Conservation (phyloP, 2,888 invertebrate species). For the Pasiphila rectangulata region DNA sequence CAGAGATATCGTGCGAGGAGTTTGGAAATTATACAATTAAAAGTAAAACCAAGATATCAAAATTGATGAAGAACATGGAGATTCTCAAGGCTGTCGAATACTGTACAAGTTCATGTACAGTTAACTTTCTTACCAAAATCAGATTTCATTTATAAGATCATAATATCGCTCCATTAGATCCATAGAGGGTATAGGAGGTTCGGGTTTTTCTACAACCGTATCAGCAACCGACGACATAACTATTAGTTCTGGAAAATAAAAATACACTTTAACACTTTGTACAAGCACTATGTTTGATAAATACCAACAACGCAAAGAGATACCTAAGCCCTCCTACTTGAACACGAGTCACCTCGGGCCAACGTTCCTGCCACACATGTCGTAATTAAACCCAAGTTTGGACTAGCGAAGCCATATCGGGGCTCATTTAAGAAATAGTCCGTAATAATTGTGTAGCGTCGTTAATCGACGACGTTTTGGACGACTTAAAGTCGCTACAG, state of each 20-base stretch:
- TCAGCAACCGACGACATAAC: conserved; percentile 66
- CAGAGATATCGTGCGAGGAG: conserved; percentile 14
- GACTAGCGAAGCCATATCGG: no score
- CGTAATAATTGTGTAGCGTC: no score
- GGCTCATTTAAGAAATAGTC: no score
- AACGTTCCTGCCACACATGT: no score
- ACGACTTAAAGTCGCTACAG: no score
- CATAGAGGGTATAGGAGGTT: conserved; percentile 61
- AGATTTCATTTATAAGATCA: conserved; percentile 60
- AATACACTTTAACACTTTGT: conserved; percentile 3
- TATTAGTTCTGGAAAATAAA: conserved; percentile 66
- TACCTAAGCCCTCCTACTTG: no score
- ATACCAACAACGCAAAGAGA: no score
- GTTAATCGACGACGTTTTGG: no score
- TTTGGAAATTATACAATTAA: conserved; percentile 8
- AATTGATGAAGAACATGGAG: conserved; percentile 16
- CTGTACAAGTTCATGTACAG: conserved; percentile 7
- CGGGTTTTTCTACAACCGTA: conserved; percentile 50
- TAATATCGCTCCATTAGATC: conserved; percentile 62
- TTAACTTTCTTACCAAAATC: conserved; percentile 59
- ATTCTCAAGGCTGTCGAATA: conserved; percentile 20
- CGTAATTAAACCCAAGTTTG: no score
- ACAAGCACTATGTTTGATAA: neutral
- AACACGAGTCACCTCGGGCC: no score
- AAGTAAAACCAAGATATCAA: conserved; percentile 15